Conservation (phyloP, 2,797 vertebrate species). For the Lophotriccus pileatus region DNA sequence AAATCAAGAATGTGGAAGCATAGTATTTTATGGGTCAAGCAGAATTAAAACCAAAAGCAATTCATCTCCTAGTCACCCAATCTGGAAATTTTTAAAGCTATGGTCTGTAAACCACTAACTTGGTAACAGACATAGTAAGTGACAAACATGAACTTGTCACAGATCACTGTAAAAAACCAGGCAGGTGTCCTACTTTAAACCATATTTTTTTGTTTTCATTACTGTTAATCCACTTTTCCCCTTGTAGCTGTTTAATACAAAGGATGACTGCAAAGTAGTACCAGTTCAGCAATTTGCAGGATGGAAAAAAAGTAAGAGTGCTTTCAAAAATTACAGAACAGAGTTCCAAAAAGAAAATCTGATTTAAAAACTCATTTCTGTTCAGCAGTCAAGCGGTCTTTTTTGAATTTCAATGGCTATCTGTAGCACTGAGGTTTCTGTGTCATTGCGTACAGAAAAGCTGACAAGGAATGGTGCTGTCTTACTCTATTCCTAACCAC, state of each 20-base stretch:
- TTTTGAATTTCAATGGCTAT: neutral
- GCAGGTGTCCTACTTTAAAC: neutral
- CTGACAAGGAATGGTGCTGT: neutral
- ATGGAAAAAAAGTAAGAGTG: neutral
- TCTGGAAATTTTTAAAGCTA: neutral
- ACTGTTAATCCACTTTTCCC: neutral
- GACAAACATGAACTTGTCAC: slow-evolving; percentile 11
- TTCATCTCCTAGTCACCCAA: neutral
- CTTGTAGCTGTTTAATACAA: neutral
- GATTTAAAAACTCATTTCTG: neutral
- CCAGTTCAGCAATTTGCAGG: neutral
- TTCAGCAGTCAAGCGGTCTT: neutral
- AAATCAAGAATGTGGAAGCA: neutral
- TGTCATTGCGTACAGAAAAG: neutral
- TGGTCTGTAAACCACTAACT: neutral
- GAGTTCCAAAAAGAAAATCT: neutral
- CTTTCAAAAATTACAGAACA: neutral
- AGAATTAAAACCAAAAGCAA: slow-evolving; percentile 23
- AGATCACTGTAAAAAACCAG: neutral
- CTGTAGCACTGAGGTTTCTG: neutral
- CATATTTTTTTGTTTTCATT: neutral
- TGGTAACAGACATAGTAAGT: neutral
- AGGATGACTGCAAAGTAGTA: neutral
- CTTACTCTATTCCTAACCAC: neutral
- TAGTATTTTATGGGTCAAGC: neutral